Conservation (phyloP, 1,140 invertebrate species). For the Anagrus nilaparvatae region DNA sequence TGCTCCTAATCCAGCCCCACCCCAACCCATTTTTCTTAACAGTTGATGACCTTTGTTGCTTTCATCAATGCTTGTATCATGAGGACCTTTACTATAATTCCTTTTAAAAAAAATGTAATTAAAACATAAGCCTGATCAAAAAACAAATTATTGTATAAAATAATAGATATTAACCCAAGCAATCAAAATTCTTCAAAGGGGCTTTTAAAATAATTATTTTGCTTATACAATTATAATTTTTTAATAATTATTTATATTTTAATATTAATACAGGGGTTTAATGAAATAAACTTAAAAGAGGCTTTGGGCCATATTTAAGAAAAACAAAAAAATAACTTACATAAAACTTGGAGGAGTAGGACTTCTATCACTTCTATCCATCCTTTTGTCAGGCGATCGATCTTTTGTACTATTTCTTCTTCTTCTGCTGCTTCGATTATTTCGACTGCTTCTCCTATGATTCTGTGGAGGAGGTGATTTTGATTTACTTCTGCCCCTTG, state of each 20-base stretch:
- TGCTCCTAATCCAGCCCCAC: constrained; percentile 76
- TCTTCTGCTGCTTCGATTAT: constrained; percentile 28
- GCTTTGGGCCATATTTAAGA: too few relatives aligned
- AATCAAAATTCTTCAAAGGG: neutral
- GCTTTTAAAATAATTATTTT: neutral
- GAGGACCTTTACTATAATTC: constrained; percentile 41
- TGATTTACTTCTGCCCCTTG: constrained; percentile 43
- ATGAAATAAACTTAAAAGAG: too few relatives aligned
- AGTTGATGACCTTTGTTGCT: constrained; percentile 94
- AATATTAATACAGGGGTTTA: too few relatives aligned
- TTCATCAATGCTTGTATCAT: constrained; percentile 57
- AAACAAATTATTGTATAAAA: neutral
- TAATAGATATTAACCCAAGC: too few relatives aligned
- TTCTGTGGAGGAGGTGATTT: constrained; percentile 44
- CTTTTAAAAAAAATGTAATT: constrained; percentile 11
- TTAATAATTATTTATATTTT: too few relatives aligned
- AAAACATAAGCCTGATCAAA: constrained; percentile 2
- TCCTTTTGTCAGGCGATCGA: constrained; percentile 34
- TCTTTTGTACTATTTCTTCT: constrained; percentile 37
- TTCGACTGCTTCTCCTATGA: constrained; percentile 21
- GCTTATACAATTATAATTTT: neutral
- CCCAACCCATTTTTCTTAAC: constrained; percentile 93
- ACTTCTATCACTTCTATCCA: constrained; percentile 48
- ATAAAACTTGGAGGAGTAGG: constrained; percentile 72
- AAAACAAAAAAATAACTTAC: constrained; percentile 40